Evolutionary conservation across 2,888 invertebrate species (phyloP), one percentile per base, ranked within the genome.

Genomic region (Notocelia uddmanniana): DNA sequence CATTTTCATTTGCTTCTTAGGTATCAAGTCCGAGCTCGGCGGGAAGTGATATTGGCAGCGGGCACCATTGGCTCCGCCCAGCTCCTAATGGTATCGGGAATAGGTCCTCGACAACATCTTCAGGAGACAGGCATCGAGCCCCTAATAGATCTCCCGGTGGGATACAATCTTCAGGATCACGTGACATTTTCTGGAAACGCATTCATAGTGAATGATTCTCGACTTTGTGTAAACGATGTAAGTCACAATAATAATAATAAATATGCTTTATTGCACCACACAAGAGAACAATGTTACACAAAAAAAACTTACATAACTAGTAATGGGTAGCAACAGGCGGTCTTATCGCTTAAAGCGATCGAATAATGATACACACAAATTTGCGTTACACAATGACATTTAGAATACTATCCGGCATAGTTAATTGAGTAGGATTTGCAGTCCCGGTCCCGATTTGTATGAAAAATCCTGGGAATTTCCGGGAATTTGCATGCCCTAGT

Each of bases 31-130:
- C 83, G 87, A 5, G 97, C 97, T 2, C 94, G 92, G 15, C 97
- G 96, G 76, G 98, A 97, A 88, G 95, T 98, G 0, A 95, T 98
- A 67, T 87, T 98, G 34, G 95, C 96, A 9, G 97, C 97, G 0
- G 98, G 98, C 3, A 91, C 97, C 0, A 95, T 98, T 34, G 97
- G 97, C 77, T 97, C 97, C 1, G 97, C 98, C 0, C 98, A 98
- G 83, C 86, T 98, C 3, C 87, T 98, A 58, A 96, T 98, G 97
- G 85, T 98, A 15, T 98, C 98, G 0, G 98, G 98, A 13, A 91
- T 98, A 34, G 97, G 97, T 0, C 97, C 97, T 0, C 88, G 84
- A 37, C 90, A 95, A 0, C 95, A 97, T 80, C 88, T 97, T 6
- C 80, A 87, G 21, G 88, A 94, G 41, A 81, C 95, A 9, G 94